Conservation (phyloP, 2,888 invertebrate genomes). For the Tetranychus piercei region DNA sequence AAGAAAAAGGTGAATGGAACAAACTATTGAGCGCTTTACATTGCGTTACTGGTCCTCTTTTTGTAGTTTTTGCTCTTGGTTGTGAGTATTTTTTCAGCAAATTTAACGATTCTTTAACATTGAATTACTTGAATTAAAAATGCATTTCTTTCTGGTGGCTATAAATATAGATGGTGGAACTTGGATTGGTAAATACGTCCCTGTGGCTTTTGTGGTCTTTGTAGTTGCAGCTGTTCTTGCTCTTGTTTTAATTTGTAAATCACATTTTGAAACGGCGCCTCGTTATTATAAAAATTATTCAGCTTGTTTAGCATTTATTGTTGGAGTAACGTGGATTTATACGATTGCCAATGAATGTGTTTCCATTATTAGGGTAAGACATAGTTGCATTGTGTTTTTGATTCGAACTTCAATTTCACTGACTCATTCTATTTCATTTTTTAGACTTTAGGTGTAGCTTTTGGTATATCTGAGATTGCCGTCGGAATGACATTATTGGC, state of each 20-base stretch:
- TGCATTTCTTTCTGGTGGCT: not conserved
- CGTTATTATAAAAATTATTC: constrained; percentile 23
- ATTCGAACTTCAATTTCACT: not conserved
- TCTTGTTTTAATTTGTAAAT: constrained; percentile 18
- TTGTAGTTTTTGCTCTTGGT: constrained; percentile 30
- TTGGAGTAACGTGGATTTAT: constrained; percentile 38
- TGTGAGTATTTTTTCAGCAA: constrained; percentile 18
- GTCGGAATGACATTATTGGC: constrained; percentile 38
- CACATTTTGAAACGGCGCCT: constrained; percentile 20
- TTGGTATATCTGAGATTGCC: constrained; percentile 34
- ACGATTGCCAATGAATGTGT: constrained; percentile 37
- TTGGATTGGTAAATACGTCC: constrained; percentile 18
- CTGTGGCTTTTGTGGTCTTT: constrained; percentile 18
- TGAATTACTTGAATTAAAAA: not conserved
- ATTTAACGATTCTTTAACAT: not conserved
- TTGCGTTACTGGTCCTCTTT: constrained; percentile 31
- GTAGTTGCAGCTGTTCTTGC: constrained; percentile 15
- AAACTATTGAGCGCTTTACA: constrained; percentile 31
- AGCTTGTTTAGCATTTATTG: constrained; percentile 35
- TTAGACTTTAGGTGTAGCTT: constrained; percentile 33
- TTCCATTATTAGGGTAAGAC: constrained; percentile 32
- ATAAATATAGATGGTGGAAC: not conserved
- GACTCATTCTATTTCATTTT: not conserved
- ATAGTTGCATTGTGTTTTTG: constrained; percentile 22
- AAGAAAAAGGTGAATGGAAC: constrained; percentile 33